Conservation (phyloP, 2,113 vertebrate species). For the Apteryx owenii region DNA sequence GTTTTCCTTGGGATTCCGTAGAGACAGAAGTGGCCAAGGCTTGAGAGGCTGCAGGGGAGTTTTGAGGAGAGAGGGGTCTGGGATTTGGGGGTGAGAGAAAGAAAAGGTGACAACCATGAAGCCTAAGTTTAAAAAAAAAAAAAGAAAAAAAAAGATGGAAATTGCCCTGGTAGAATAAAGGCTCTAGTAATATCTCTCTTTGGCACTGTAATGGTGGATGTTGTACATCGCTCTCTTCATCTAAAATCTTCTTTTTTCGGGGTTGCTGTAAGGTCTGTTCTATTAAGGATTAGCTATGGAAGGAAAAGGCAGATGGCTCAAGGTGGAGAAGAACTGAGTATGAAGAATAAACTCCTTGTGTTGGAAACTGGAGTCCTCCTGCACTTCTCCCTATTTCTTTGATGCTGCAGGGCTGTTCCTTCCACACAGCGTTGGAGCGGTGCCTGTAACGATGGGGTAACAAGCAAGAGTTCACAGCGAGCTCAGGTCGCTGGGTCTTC, state of each 20-base stretch:
- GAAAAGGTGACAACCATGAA: not conserved
- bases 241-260: not conserved
- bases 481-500: not conserved
- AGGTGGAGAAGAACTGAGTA: not conserved
- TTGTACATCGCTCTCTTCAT: not conserved
- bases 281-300: not conserved
- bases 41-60: not conserved
- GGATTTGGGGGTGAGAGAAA: not conserved
- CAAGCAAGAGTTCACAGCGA: not conserved
- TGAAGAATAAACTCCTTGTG: not conserved
- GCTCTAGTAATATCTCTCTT: not conserved
- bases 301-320: not conserved
- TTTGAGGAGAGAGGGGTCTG: not conserved
- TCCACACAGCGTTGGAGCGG: not conserved
- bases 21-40: not conserved
- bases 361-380: not conserved
- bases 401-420: not conserved
- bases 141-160: not conserved
- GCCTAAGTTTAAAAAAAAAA: not conserved
- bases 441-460: accelerated
- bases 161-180: not conserved
- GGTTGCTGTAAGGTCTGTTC: not conserved
- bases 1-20: not conserved
- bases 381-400: not conserved
- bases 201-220: not conserved